These are phyloP conservation scores for Gymnosoma rotundatum DNA, from an alignment of 2,888 invertebrate genomes.

Conservation along the genomic window DNA sequence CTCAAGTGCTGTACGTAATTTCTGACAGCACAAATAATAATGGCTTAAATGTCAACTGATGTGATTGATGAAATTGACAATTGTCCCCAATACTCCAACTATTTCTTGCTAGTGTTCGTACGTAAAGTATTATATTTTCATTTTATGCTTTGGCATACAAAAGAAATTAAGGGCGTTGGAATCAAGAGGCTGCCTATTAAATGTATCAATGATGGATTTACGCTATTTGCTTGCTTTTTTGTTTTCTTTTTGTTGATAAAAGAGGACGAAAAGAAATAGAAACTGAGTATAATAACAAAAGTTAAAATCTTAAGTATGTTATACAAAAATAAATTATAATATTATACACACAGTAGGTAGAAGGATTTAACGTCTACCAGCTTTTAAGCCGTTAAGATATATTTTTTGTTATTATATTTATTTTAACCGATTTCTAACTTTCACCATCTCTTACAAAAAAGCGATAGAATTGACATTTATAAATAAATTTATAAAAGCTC, in stretches of 20 bases:
- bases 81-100: slow-evolving; percentile 55
- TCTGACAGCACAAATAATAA: slow-evolving; percentile 71
- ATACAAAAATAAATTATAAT: not conserved
- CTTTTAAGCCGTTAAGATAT: no score
- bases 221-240: slow-evolving; percentile 23
- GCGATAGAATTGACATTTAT: no score
- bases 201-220: slow-evolving; percentile 62
- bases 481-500: no score
- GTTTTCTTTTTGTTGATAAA: slow-evolving; percentile 14
- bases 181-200: slow-evolving; percentile 58
- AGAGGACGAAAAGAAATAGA: slow-evolving; percentile 20
- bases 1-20: slow-evolving; percentile 67
- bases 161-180: slow-evolving; percentile 57
- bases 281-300: slow-evolving; percentile 57
- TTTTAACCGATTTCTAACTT: no score
- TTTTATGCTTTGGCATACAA: slow-evolving; percentile 37
- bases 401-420: no score
- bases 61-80: slow-evolving; percentile 73
- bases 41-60: slow-evolving; percentile 72
- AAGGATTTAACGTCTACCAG: no score
- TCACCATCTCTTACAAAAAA: no score
- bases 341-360: not conserved
- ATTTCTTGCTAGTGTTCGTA: not conserved
- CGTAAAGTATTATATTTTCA: not conserved
- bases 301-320: slow-evolving; percentile 44